A percentile compares a stretch with the other conserved stretches of the same genome.
These are phyloP conservation scores for Xestia ashworthii DNA, from an alignment of 2,888 invertebrate species.

Conservation along the genomic window DNA sequence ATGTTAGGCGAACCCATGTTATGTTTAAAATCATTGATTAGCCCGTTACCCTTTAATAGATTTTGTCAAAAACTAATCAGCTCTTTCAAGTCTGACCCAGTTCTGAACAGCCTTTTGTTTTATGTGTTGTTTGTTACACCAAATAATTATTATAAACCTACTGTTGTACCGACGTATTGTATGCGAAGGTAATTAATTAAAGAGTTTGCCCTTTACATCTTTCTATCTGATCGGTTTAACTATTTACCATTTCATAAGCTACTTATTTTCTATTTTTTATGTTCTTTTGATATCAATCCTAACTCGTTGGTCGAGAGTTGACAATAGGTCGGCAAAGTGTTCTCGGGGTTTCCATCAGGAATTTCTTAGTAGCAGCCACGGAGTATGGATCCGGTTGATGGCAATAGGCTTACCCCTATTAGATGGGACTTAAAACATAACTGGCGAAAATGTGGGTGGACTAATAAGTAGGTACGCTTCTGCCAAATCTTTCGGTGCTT, in stretches of 20 bases:
- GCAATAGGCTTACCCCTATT: no score
- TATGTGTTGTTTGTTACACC: neutral
- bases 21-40: constrained; percentile 33
- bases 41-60: constrained; percentile 9
- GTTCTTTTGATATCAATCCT: no score
- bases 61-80: neutral
- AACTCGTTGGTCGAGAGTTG: no score
- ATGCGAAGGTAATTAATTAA: neutral
- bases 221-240: neutral
- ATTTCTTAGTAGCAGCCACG: no score
- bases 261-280: neutral
- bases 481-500: neutral
- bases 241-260: neutral
- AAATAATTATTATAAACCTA: neutral
- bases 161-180: neutral
- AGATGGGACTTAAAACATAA: neutral
- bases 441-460: neutral
- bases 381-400: no score
- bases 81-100: neutral
- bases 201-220: neutral
- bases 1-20: constrained; percentile 26
- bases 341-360: no score
- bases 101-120: neutral
- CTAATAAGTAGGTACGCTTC: neutral
- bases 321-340: no score